phyloP scores from a whole-genome alignment of 1,140 invertebrate genomes.

The Bombus pascuorum region DNA sequence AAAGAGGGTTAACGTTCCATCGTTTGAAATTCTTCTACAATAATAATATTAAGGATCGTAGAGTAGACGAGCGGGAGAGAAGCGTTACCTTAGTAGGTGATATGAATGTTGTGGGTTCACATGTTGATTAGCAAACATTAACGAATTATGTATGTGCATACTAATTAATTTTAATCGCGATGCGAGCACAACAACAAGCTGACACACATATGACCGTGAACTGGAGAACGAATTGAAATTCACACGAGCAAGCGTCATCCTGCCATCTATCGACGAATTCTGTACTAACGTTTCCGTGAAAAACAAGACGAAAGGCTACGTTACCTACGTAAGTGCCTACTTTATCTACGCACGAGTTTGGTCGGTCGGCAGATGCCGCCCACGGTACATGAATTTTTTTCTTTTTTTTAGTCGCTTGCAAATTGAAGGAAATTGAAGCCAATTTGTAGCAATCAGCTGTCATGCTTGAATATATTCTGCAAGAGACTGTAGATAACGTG shows the following conservation, averaged over 20 bases:
- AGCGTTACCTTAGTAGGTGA: neutral
- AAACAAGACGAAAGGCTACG: too few species aligned
- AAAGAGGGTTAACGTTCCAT: neutral
- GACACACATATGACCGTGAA: neutral
- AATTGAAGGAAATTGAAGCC: conserved; percentile 73
- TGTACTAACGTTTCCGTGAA: neutral
- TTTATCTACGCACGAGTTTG: neutral
- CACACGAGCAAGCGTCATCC: neutral
- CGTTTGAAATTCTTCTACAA: neutral
- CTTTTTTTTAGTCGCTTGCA: conserved; percentile 12
- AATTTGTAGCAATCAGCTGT: conserved; percentile 75
- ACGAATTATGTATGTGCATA: neutral
- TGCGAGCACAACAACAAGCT: too few species aligned
- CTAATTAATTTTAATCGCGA: neutral
- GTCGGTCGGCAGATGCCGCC: conserved; percentile 58
- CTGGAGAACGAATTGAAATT: neutral
- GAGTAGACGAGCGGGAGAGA: neutral
- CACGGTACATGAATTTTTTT: conserved; percentile 30
- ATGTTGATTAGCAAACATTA: neutral
- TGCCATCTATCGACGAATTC: neutral
- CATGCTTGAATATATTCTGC: conserved; percentile 53
- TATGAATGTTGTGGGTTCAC: too few species aligned
- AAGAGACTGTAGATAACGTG: conserved; percentile 47
- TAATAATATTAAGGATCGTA: neutral
- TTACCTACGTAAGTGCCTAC: neutral